Conservation (phyloP, 2,113 vertebrate species). For the Chauna torquata region DNA sequence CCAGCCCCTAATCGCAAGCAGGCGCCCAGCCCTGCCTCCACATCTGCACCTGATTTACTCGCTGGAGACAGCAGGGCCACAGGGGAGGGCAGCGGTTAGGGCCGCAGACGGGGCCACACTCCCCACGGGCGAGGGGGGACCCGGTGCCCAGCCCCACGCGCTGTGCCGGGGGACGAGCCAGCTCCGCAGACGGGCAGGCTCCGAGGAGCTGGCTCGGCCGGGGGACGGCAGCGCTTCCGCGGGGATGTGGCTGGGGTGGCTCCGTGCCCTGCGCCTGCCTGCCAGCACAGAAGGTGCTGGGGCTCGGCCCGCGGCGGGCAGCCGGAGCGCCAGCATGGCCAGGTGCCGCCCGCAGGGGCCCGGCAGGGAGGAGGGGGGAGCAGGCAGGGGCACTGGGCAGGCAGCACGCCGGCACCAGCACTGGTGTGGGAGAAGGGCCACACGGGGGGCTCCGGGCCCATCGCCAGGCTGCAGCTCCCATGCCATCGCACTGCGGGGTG, state of each 20-base stretch:
- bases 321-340: not conserved
- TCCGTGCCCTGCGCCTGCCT: fast-evolving
- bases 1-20: constrained; percentile 30
- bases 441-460: not conserved
- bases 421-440: not conserved
- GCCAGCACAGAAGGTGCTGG: not conserved
- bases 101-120: not conserved
- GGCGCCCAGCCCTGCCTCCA: not conserved
- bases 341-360: not conserved
- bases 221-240: not conserved
- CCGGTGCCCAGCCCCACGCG: not conserved
- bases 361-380: not conserved
- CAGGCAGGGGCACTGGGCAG: fast-evolving
- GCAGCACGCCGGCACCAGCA: not conserved
- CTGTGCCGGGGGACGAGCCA: not conserved
- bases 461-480: not conserved
- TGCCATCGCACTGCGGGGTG: fast-evolving
- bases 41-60: constrained; percentile 50
- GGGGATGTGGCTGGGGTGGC: not conserved
- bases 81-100: constrained; percentile 5
- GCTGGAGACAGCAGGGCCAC: not conserved
- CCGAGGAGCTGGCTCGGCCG: not conserved
- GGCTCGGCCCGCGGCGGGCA: not conserved
- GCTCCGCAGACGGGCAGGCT: not conserved
- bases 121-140: fast-evolving